Evolutionary conservation across 2,797 vertebrate species (phyloP), one percentile per base, ranked within the genome.

Genomic region (Pelochelys cantorii): DNA sequence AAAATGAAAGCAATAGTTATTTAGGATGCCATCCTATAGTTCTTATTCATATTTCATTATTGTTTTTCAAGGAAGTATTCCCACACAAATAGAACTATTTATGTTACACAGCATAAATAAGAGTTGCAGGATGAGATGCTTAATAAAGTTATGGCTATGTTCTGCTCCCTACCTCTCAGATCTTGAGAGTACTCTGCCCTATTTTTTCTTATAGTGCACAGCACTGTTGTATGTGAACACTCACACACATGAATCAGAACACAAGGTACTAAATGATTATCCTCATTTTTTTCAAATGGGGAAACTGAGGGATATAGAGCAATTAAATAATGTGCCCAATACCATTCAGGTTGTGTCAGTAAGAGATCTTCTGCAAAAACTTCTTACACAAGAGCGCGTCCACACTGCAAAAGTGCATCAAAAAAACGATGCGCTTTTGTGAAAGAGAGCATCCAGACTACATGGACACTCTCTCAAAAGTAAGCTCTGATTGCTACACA

Each of bases 141-240:
- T 75, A 75, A 54, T 62, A 89, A 0, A 0, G 90, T 52, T 60
- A 57, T 2, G 6, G 3, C 74, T 53, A 7, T 0, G 15, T 57
- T 48, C 37, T 5, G 9, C 23, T 42, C 79, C 55, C 18, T 4
- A 71, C 29, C 48, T 87, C 68, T 93, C 81, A 85, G 90, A 71
- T 84, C 90, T 34, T 79, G 59, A 13, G 75, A 53, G 22, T 25
- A 20, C 14, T 74, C 71, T 25, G 71, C 62, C 62, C 8, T n/a
- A 31, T 31, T 65, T 65, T n/a, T 65, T 18, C 31, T 65, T 65
- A 65, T 7, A 8, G 62, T n/a, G 62, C 62, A 7, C 62, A 18
- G 62, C 31, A 74, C 37, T 14, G 2, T 48, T 7, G 34, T 74
- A 65, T 18, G 15, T 18, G 15, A 18, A 8, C 8, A 65, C 7